Percentiles rank a stretch among this genome's conserved stretches.
Evolutionary conservation across 2,888 invertebrate species (phyloP).

Genomic region (Axea sp.): DNA sequence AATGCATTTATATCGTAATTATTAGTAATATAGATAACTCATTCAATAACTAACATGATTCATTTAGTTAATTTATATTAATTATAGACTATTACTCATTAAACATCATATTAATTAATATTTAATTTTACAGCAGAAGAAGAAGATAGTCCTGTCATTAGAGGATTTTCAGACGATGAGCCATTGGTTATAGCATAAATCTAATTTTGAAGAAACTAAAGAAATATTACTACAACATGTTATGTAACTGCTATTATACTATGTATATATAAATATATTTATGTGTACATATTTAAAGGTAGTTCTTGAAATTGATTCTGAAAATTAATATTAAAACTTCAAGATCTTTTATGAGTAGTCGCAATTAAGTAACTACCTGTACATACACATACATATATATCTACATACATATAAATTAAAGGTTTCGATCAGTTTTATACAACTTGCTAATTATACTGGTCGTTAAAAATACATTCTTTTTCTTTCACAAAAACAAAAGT

Average conservation of each 20-base stretch:
- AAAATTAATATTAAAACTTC: not conserved
- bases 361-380: conserved; percentile 18
- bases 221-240: conserved; percentile 72
- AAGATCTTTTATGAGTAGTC: no score
- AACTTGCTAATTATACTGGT: conserved; percentile 23
- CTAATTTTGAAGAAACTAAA: conserved; percentile 52
- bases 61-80: no score
- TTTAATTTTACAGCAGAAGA: conserved; percentile 82
- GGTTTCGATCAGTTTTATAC: conserved; percentile 16
- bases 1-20: no score
- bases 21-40: no score
- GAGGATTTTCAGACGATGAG: conserved; percentile 96
- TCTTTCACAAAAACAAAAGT: no score
- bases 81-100: not conserved
- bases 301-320: not conserved
- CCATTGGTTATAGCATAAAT: conserved; percentile 93
- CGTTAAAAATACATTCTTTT: not conserved
- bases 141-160: conserved; percentile 92
- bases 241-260: conserved; percentile 68
- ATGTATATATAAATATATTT: conserved; percentile 65
- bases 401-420: conserved; percentile 11
- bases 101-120: not conserved
- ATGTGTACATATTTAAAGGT: conserved; percentile 28
- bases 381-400: conserved; percentile 7
- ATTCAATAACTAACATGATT: no score